phyloP scores from a whole-genome alignment of 1,140 invertebrate species.

The Anthonomus grandis region DNA sequence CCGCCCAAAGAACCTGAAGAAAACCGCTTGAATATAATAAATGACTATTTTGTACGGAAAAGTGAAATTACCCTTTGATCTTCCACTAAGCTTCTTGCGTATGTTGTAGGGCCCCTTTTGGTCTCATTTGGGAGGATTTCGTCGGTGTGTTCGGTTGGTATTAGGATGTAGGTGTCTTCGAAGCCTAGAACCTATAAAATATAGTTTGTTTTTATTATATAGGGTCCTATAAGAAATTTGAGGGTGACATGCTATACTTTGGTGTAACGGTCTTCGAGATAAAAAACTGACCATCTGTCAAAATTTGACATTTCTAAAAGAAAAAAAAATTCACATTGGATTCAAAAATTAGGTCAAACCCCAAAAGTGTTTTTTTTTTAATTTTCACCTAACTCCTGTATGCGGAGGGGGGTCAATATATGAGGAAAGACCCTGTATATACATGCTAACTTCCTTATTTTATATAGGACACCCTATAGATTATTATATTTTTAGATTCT shows the following conservation, averaged over 20 bases:
- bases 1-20: slow-evolving; percentile 64
- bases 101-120: slow-evolving; percentile 47
- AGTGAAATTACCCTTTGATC: slow-evolving; percentile 47
- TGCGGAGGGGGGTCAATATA: too few relatives aligned
- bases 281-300: slow-evolving; percentile 4
- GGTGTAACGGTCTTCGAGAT: not conserved
- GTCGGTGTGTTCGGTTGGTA: slow-evolving; percentile 50
- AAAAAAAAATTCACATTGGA: not conserved
- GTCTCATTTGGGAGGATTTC: slow-evolving; percentile 26
- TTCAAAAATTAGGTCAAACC: not conserved
- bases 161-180: slow-evolving; percentile 54
- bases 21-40: too few relatives aligned
- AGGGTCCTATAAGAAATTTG: too few relatives aligned
- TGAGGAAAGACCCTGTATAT: too few relatives aligned
- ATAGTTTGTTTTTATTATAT: too few relatives aligned
- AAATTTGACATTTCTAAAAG: not conserved
- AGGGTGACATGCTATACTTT: too few relatives aligned
- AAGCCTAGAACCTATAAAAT: slow-evolving; percentile 56
- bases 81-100: slow-evolving; percentile 37
- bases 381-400: too few relatives aligned
- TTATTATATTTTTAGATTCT: too few relatives aligned
- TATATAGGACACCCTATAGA: too few relatives aligned
- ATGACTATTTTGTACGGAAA: not conserved
- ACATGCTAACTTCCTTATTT: too few relatives aligned
- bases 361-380: not conserved